Conservation (phyloP, 2,113 vertebrate species). For the Athene cunicularia region DNA sequence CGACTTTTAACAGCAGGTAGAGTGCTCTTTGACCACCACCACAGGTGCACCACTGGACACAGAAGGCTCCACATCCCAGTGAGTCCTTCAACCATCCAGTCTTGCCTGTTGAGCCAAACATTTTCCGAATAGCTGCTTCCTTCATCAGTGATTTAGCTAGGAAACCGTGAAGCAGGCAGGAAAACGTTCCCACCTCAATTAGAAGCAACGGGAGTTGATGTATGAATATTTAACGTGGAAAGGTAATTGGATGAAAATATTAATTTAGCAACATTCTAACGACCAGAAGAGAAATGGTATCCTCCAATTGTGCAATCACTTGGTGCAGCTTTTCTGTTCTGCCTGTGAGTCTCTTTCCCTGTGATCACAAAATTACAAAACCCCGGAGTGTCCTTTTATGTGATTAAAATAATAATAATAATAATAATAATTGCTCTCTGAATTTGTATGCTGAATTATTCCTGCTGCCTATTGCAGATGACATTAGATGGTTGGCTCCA, state of each 20-base stretch:
- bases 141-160: not conserved
- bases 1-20: not conserved
- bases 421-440: not conserved
- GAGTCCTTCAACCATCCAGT: not conserved
- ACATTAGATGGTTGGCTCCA: not conserved
- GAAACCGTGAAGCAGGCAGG: not conserved
- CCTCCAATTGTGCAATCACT: not conserved
- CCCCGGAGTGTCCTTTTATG: not conserved
- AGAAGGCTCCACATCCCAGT: not conserved
- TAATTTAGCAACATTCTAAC: not conserved
- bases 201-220: not conserved
- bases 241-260: conserved; percentile 6
- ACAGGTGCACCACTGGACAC: not conserved
- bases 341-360: not conserved
- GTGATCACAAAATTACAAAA: not conserved
- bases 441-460: not conserved
- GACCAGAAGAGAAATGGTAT: not conserved
- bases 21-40: not conserved
- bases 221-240: not conserved
- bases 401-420: conserved; percentile 24
- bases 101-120: not conserved
- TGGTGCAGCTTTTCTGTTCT: not conserved
- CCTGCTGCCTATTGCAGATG: not conserved
- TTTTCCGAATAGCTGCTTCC: not conserved
- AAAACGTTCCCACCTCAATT: not conserved